A percentile compares a stretch with the other conserved stretches of the same genome.
phyloP scores from a whole-genome alignment of 2,113 vertebrate genomes.

The Todiramphus chloris region DNA sequence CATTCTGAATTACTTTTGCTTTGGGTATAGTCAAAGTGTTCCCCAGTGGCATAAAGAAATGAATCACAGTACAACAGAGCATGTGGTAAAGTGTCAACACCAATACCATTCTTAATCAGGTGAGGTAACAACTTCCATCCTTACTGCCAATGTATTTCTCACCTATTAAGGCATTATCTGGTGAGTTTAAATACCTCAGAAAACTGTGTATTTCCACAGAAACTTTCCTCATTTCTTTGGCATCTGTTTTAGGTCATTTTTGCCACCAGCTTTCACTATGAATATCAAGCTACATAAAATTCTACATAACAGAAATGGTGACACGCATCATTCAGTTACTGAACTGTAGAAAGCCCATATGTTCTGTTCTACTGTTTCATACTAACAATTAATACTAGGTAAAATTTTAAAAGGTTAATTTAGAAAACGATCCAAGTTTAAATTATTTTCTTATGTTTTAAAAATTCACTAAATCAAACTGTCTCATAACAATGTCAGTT shows the following conservation, averaged over 20 bases:
- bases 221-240: background rate
- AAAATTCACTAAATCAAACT: background rate
- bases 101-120: slow-evolving; percentile 23
- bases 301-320: background rate
- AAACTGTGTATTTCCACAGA: background rate
- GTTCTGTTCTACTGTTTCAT: background rate
- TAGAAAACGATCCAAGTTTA: background rate
- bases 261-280: background rate
- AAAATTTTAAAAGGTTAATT: background rate
- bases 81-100: slow-evolving; percentile 23
- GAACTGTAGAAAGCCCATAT: background rate
- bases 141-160: background rate
- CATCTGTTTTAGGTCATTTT: background rate
- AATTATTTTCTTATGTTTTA: background rate
- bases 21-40: background rate
- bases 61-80: background rate
- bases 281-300: background rate
- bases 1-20: background rate
- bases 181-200: background rate
- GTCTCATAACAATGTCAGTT: background rate
- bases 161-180: slow-evolving; percentile 9
- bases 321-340: background rate
- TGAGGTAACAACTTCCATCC: background rate
- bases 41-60: background rate
- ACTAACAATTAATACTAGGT: background rate